phyloP scores from a whole-genome alignment of 2,888 invertebrate genomes.

The Hedychridium roseum region DNA sequence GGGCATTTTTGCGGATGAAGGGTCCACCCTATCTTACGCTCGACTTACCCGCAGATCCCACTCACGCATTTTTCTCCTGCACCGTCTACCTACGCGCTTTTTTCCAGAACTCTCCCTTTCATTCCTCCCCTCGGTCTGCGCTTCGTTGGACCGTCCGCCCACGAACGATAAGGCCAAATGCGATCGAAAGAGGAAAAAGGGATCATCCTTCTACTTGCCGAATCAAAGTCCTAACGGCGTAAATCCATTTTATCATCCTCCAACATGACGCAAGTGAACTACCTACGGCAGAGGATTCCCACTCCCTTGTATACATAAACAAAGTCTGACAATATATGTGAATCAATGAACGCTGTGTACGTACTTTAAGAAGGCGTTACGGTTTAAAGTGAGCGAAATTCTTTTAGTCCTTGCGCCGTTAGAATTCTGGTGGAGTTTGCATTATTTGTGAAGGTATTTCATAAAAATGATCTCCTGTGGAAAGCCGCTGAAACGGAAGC shows the following conservation, averaged over 20 bases:
- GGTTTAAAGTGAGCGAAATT: too few species aligned
- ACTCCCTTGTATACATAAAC: too few species aligned
- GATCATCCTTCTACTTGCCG: background rate
- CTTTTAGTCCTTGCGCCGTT: too few species aligned
- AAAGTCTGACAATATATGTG: too few species aligned
- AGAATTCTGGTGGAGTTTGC: too few species aligned
- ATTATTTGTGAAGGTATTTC: slow-evolving; percentile 7
- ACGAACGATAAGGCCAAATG: background rate
- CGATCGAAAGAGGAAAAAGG: background rate
- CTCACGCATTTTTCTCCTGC: slow-evolving; percentile 10
- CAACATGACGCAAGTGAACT: too few species aligned
- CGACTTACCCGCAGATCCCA: slow-evolving; percentile 33
- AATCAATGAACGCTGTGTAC: too few species aligned
- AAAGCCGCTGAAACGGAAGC: slow-evolving; percentile 5
- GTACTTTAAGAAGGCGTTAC: too few species aligned
- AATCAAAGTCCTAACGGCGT: too few species aligned
- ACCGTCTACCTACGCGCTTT: slow-evolving; percentile 8
- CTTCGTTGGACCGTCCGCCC: background rate
- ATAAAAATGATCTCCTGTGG: slow-evolving; percentile 22
- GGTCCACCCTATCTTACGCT: slow-evolving; percentile 42
- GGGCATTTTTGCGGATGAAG: slow-evolving; percentile 58
- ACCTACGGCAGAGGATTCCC: too few species aligned
- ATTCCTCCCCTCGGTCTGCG: slow-evolving; percentile 6
- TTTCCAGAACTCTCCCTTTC: slow-evolving; percentile 4
- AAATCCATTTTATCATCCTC: too few species aligned